A percentile compares a stretch with the other conserved stretches of the same genome.
These are phyloP conservation scores for Exaiptasia diaphana DNA, from an alignment of 64 coral and sea anemone species.

Conservation along the genomic window DNA sequence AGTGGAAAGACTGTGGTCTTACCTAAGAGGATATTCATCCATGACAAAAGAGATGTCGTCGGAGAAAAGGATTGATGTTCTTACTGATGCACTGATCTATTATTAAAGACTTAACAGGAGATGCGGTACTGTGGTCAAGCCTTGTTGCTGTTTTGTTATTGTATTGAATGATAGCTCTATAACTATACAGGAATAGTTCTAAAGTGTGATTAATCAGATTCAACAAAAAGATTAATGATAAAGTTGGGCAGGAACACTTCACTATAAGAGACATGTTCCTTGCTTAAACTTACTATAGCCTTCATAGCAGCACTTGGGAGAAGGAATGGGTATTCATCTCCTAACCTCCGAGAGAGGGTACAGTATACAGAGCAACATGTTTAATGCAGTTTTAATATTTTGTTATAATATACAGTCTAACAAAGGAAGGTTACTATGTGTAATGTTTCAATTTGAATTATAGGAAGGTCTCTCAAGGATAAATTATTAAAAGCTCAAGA, in stretches of 20 bases:
- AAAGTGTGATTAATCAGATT: no score
- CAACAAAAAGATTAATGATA: no score
- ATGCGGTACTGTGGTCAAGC: no score
- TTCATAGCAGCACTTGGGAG: no score
- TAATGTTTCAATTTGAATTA: not conserved
- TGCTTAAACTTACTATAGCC: no score
- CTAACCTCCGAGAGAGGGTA: no score
- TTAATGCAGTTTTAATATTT: not conserved
- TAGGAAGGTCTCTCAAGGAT: not conserved
- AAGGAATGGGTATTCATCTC: no score
- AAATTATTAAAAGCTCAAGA: not conserved
- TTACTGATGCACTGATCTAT: constrained; percentile 16
- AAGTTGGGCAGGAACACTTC: no score
- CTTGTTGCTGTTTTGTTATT: no score
- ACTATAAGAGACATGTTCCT: no score
- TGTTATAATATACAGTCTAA: no score
- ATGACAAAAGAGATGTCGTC: constrained; percentile 42
- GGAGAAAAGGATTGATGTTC: not conserved
- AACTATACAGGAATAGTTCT: not conserved
- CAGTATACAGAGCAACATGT: not conserved
- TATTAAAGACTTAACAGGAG: not conserved
- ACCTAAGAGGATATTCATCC: constrained; percentile 1
- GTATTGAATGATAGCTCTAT: not conserved
- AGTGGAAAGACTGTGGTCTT: constrained; percentile 59
- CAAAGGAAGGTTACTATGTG: no score